Base-by-base conservation (phyloP, 92 coral and sea anemone species). In the Palythoa heliodiscus region DNA sequence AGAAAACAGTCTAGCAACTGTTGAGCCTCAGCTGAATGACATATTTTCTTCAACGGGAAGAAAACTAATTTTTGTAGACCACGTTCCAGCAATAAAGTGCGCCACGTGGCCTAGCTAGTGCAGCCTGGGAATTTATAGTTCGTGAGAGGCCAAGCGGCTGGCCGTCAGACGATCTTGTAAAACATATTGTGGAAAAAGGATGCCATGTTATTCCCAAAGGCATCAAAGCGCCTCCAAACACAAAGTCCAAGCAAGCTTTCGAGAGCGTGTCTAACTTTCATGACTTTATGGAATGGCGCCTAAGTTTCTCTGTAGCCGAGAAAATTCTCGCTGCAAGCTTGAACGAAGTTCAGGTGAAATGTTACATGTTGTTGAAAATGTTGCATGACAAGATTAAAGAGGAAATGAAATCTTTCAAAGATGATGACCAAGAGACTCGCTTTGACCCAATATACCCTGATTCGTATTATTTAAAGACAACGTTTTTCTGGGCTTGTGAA, bases 401-500 rank as follows among this genome's bases (percentile, higher is more conserved):
- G 43, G 38, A 55, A 29, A 19, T 57, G 0, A 17, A 4, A 57
- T n/a, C 71, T 43, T 37, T 11, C 3, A 78, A 20, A 58, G 37
- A 78, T 7, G 71, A 78, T 2, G 38, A 78, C 1, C 60, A 74
- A 74, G 17, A 9, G 12, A 4, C 5, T 72, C 23, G 25, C 3
- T 19, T 43, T 61, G 29, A 78, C 24, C 71, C 53, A 7, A 11
- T 43, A 43, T 43, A 43, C 48, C 48, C 48, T 7, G 55, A 78
- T 19, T 37, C 83, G 1, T 78, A 60, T 19, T 10, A 37, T 61
- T 14, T 78, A 48, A 60, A 78, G 20, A 78, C 83, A 4, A 60
- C 55, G 11, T 78, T 78, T 61, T 78, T 78, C 55, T 78, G 83
- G 83, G 83, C 38, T 19, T 78, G 83, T 60, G 83, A 78, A 78